Percentiles rank a stretch among this genome's conserved stretches.
Evolutionary conservation across 2,113 vertebrate genomes (phyloP).

Genomic region (Brachyhypopomus gauderio): DNA sequence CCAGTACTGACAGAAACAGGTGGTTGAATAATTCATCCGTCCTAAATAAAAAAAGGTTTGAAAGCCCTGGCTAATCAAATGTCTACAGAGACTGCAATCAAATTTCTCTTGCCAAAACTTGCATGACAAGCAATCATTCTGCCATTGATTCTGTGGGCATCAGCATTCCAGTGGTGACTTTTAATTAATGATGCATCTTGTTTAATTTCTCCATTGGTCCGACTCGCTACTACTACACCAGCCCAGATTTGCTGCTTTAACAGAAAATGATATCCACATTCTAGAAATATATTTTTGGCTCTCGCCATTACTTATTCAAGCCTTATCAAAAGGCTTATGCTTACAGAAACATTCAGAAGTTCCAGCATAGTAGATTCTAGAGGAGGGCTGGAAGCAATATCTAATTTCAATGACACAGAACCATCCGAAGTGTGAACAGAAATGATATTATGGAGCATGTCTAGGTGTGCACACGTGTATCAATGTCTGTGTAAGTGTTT

Average conservation of each 20-base stretch:
- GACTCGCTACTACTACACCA: slow-evolving; percentile 28
- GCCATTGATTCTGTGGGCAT: slow-evolving; percentile 43
- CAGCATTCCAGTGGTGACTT: slow-evolving; percentile 48
- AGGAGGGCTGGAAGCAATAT: neutral
- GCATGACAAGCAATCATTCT: slow-evolving; percentile 54
- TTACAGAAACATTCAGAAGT: neutral
- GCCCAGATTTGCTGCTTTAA: neutral
- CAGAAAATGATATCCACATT: neutral
- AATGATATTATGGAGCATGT: neutral
- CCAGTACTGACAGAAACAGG: slow-evolving; percentile 29
- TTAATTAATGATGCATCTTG: slow-evolving; percentile 51
- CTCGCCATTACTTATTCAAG: neutral
- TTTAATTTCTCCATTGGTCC: slow-evolving; percentile 45
- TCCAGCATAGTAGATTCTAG: neutral
- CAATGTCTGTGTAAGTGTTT: neutral
- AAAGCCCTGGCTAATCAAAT: slow-evolving; percentile 34
- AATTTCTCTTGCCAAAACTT: slow-evolving; percentile 46
- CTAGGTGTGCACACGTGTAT: neutral
- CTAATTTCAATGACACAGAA: neutral
- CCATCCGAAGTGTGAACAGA: neutral
- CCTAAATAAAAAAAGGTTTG: slow-evolving; percentile 25
- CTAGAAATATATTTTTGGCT: neutral
- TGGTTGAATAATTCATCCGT: slow-evolving; percentile 48
- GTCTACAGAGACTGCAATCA: slow-evolving; percentile 34
- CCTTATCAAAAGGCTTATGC: neutral